phyloP scores from a whole-genome alignment of 2,797 vertebrate genomes.

The Loriculus beryllinus region DNA sequence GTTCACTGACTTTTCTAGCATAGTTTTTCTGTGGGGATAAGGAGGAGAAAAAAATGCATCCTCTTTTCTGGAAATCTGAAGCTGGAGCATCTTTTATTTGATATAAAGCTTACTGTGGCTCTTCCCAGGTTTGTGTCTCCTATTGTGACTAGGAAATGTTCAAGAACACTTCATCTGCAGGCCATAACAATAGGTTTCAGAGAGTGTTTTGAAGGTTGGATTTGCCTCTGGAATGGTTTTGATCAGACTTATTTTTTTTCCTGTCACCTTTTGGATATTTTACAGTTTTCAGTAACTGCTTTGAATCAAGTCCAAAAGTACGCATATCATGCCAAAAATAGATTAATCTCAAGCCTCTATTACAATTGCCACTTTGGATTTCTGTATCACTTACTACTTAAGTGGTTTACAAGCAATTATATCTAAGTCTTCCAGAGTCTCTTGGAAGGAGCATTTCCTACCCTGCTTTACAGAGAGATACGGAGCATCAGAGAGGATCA shows the following conservation, averaged over 20 bases:
- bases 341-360: background rate
- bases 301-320: background rate
- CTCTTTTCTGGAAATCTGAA: background rate
- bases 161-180: background rate
- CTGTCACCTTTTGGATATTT: background rate
- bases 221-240: conserved; percentile 6
- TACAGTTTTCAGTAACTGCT: background rate
- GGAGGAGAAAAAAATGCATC: background rate
- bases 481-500: fast-evolving
- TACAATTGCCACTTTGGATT: conserved; percentile 4
- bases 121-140: background rate
- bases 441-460: background rate
- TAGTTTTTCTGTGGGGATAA: background rate
- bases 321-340: background rate
- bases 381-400: background rate
- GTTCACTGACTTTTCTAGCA: background rate
- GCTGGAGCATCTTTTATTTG: background rate
- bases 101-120: background rate
- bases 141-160: background rate
- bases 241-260: background rate
- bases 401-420: conserved; percentile 48
- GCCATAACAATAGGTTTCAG: background rate
- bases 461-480: background rate
- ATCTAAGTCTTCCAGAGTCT: background rate
- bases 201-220: background rate